Conservation (phyloP, 2,888 invertebrate genomes). For the Orthonychiurus folsomi region DNA sequence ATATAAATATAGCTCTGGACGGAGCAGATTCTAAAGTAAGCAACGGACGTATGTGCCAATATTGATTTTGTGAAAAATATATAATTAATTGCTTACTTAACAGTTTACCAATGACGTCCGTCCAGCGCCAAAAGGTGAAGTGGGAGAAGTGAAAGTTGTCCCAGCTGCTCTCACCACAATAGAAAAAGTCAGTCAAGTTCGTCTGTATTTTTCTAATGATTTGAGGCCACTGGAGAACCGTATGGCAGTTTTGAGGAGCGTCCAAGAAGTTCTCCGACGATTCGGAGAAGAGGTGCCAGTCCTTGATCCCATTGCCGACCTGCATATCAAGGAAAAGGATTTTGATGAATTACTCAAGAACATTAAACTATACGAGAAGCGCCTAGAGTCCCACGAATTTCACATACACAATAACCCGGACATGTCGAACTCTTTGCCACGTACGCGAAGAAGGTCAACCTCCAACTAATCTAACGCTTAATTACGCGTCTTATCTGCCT, state of each 20-base stretch:
- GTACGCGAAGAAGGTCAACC: conserved; percentile 45
- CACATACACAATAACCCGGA: conserved; percentile 65
- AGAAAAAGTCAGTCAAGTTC: conserved; percentile 75
- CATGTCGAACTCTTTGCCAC: conserved; percentile 62
- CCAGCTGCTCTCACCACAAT: conserved; percentile 75
- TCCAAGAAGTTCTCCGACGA: conserved; percentile 75
- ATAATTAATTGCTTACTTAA: conserved; percentile 6
- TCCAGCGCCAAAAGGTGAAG: conserved; percentile 52
- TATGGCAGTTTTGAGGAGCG: conserved; percentile 72
- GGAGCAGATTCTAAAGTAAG: conserved; percentile 44
- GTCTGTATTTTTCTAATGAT: conserved; percentile 85
- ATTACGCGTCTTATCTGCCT: too few relatives aligned
- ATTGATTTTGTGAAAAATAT: neutral
- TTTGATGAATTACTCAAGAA: conserved; percentile 72
- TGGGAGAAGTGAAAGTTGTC: conserved; percentile 80
- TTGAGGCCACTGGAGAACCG: conserved; percentile 74
- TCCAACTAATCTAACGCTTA: too few relatives aligned
- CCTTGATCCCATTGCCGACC: conserved; percentile 87
- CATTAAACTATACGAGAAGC: conserved; percentile 71
- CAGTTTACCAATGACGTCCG: conserved; percentile 40
- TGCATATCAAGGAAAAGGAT: conserved; percentile 79
- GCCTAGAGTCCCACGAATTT: conserved; percentile 70
- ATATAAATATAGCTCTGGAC: conserved; percentile 59
- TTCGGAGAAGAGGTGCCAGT: conserved; percentile 83
- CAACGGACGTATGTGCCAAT: neutral